These are phyloP conservation scores for Crepidodera aurea DNA, from an alignment of 2,888 invertebrate genomes.

Conservation along the genomic window DNA sequence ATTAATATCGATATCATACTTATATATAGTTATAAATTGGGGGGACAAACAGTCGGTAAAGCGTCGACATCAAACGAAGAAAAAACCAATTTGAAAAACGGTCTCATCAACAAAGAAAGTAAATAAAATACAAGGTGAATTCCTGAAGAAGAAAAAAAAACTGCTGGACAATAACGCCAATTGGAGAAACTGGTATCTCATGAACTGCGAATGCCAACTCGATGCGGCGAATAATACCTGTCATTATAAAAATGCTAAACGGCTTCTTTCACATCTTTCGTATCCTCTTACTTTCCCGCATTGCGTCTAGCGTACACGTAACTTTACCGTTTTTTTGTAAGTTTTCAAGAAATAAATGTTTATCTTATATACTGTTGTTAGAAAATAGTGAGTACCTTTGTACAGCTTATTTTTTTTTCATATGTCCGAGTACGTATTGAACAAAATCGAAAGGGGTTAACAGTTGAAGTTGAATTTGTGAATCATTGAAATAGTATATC, in stretches of 20 bases:
- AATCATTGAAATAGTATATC: too few species aligned
- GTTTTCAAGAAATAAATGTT: conserved; percentile 6
- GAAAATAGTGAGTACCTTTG: too few species aligned
- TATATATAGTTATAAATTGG: too few species aligned
- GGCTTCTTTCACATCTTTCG: not conserved
- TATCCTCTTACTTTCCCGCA: conserved; percentile 5
- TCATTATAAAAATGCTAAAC: conserved; percentile 12
- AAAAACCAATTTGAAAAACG: too few species aligned
- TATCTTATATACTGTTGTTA: not conserved
- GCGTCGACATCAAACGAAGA: too few species aligned
- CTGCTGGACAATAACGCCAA: not conserved
- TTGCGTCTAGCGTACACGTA: not conserved
- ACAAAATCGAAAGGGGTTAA: too few species aligned
- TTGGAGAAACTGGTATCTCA: conserved; percentile 7
- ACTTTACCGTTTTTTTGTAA: not conserved
- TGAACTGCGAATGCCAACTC: not conserved
- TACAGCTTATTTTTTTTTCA: too few species aligned
- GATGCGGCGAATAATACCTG: conserved; percentile 1
- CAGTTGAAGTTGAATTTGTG: too few species aligned
- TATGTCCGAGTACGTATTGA: too few species aligned
- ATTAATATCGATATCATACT: too few species aligned
- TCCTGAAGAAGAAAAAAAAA: conserved; percentile 10
- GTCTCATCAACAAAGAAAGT: not conserved
- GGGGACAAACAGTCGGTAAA: too few species aligned
- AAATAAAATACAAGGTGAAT: not conserved